Percentiles rank a stretch among this genome's conserved stretches.
phyloP scores from a whole-genome alignment of 2,113 vertebrate species.

The Illadopsis cleaveri region DNA sequence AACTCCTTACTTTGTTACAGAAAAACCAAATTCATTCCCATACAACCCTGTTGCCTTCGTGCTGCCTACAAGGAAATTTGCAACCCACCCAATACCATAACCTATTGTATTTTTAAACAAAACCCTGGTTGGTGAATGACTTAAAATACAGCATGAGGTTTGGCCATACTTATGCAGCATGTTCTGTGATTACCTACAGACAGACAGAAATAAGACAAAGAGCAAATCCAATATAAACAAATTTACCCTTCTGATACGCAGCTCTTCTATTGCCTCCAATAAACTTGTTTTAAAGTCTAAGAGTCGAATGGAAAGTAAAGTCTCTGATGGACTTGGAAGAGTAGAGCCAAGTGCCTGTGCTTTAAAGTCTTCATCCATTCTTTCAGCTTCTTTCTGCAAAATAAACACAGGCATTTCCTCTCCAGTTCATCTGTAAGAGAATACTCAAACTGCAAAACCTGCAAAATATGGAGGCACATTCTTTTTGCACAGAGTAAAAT shows the following conservation, averaged over 20 bases:
- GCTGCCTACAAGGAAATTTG: neutral
- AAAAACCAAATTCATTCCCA: neutral
- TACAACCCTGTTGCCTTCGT: neutral
- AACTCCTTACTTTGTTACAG: neutral
- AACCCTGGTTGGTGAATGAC: neutral
- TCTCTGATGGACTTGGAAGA: slow-evolving; percentile 74
- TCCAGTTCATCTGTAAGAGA: neutral
- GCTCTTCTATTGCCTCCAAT: slow-evolving; percentile 86
- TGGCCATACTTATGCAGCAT: neutral
- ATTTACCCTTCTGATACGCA: slow-evolving; percentile 88
- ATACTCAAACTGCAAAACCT: neutral
- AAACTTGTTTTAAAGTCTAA: slow-evolving; percentile 89
- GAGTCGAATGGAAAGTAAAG: slow-evolving; percentile 81
- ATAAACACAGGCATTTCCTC: neutral
- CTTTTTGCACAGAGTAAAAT: neutral
- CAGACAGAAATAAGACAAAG: neutral
- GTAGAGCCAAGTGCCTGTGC: slow-evolving; percentile 10
- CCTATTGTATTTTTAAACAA: neutral
- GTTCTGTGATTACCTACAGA: neutral
- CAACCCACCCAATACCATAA: neutral
- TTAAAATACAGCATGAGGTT: neutral
- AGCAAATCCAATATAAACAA: neutral
- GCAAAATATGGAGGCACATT: neutral
- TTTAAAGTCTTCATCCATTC: slow-evolving; percentile 68
- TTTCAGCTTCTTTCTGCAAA: slow-evolving; percentile 57